A percentile compares a stretch with the other conserved stretches of the same genome.
phyloP scores from a whole-genome alignment of 2,113 vertebrate genomes.

The Carassius carassius region DNA sequence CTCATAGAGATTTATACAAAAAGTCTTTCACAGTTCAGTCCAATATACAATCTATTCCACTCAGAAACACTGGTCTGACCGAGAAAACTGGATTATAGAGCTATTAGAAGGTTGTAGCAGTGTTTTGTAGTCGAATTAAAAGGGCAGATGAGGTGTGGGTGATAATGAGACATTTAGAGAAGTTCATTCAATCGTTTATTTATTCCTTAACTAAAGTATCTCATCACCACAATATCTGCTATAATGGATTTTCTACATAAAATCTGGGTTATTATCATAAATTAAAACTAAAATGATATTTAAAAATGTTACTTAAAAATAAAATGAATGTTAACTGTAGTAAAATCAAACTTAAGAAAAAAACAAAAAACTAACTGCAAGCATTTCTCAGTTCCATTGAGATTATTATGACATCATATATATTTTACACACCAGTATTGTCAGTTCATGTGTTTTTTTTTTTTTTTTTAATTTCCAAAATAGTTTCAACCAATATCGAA shows the following conservation, averaged over 20 bases:
- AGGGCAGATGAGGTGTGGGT: slow-evolving; percentile 5
- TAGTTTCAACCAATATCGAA: neutral
- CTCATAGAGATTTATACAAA: neutral
- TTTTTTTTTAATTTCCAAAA: too few relatives aligned
- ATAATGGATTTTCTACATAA: neutral
- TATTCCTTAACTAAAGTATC: neutral
- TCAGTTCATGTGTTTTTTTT: neutral
- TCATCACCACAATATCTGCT: neutral
- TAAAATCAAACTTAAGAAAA: neutral
- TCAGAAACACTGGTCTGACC: neutral
- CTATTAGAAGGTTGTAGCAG: neutral
- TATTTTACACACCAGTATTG: neutral
- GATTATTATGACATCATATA: neutral
- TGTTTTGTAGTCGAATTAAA: slow-evolving; percentile 21
- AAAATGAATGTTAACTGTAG: neutral
- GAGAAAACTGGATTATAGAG: slow-evolving; percentile 18
- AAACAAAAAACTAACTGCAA: neutral
- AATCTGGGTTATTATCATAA: neutral
- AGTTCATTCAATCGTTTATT: neutral
- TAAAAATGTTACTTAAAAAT: neutral
- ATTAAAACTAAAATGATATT: neutral
- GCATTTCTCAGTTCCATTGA: neutral
- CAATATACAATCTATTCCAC: neutral
- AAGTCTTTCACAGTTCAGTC: neutral
- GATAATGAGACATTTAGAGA: slow-evolving; percentile 12